Conservation (phyloP, 2,888 invertebrate genomes). For the Nematopogon swammerdamellus region DNA sequence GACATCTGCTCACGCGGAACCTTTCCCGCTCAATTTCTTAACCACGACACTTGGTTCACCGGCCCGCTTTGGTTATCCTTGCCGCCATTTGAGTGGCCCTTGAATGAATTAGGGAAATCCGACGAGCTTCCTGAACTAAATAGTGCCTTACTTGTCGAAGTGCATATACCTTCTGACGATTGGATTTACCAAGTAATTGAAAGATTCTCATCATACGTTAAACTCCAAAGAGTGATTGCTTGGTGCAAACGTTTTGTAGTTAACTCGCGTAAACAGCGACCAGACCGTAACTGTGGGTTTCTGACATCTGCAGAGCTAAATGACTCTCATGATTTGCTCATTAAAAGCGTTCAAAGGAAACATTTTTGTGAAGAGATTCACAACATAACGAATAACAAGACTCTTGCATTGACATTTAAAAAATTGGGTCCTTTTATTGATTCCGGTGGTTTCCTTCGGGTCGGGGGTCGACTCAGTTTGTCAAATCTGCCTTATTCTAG, state of each 20-base stretch:
- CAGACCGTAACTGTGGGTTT: background rate
- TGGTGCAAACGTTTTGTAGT: background rate
- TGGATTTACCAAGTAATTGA: background rate
- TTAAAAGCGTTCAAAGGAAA: background rate
- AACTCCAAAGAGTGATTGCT: background rate
- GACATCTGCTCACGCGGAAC: conserved; percentile 11
- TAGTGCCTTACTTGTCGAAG: background rate
- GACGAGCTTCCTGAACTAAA: background rate
- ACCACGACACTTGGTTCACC: conserved; percentile 6
- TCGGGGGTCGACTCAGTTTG: conserved; percentile 11
- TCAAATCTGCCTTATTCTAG: background rate
- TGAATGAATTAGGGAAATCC: background rate
- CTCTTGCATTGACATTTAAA: background rate
- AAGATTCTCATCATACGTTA: background rate
- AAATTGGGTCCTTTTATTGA: background rate
- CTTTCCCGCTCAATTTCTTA: conserved; percentile 5
- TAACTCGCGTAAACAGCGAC: background rate
- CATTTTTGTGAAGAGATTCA: background rate
- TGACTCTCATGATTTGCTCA: background rate
- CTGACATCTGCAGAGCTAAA: background rate
- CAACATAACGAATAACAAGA: background rate
- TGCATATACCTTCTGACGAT: background rate
- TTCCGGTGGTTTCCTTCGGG: conserved; percentile 11
- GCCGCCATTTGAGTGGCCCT: background rate
- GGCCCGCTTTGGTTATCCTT: background rate